A percentile compares a stretch with the other conserved stretches of the same genome.
Conservation (phyloP, 92 coral and sea anemone genomes). For the Zoanthus sansibaricus region DNA sequence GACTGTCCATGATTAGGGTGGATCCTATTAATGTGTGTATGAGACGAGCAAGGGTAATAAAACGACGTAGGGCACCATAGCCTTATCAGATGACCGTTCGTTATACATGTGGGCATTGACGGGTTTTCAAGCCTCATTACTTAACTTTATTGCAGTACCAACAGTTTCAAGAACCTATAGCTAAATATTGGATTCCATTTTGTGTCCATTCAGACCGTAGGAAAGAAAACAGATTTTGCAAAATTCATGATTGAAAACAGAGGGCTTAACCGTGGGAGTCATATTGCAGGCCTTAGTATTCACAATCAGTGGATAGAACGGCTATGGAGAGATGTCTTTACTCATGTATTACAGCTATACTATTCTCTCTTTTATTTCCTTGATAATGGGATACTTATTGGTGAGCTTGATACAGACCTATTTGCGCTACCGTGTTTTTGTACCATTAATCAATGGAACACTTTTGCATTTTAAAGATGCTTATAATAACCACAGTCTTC, state of each 20-base stretch:
- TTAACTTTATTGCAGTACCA: constrained; percentile 53
- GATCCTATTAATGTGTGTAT: constrained; percentile 55
- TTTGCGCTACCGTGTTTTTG: constrained; percentile 54
- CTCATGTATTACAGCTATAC: constrained; percentile 46
- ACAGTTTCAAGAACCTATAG: constrained; percentile 54
- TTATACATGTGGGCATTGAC: constrained; percentile 65
- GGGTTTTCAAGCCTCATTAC: constrained; percentile 61
- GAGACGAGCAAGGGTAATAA: constrained; percentile 45
- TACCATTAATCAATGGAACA: constrained; percentile 58
- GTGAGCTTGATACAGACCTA: constrained; percentile 34
- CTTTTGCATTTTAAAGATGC: constrained; percentile 44
- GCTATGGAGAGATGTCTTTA: constrained; percentile 49
- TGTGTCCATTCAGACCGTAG: constrained; percentile 62
- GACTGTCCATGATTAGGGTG: constrained; percentile 46
- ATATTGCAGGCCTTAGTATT: constrained; percentile 30
- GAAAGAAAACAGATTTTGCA: constrained; percentile 55
- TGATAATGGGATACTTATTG: constrained; percentile 35
- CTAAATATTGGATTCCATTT: constrained; percentile 48
- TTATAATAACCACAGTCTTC: constrained; percentile 50
- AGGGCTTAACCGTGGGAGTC: constrained; percentile 38
- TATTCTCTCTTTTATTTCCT: constrained; percentile 48
- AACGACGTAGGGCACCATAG: constrained; percentile 63
- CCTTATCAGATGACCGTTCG: constrained; percentile 64
- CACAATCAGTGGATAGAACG: constrained; percentile 60
- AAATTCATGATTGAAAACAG: constrained; percentile 35